Evolutionary conservation across 2,113 vertebrate genomes (phyloP).

Genomic region (Festucalex cinctus): DNA sequence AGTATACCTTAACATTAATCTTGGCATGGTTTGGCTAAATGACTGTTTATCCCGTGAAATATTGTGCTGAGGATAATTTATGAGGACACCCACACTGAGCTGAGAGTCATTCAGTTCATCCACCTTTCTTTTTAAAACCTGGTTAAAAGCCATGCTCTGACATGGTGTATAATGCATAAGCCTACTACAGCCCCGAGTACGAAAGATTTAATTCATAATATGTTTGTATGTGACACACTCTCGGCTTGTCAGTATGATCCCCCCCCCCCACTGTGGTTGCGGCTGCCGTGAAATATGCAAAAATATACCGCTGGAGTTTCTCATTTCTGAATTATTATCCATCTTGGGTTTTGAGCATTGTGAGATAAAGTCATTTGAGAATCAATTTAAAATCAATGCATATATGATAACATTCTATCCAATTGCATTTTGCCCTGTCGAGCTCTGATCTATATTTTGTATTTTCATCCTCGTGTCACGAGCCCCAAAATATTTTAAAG

Average conservation of each 20-base stretch:
- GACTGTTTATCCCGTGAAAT: slow-evolving; percentile 63
- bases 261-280: slow-evolving; percentile 27
- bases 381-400: slow-evolving; percentile 55
- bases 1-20: slow-evolving; percentile 56
- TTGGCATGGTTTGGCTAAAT: slow-evolving; percentile 63
- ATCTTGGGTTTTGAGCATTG: slow-evolving; percentile 43
- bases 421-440: slow-evolving; percentile 20
- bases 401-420: slow-evolving; percentile 44
- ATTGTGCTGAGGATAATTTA: slow-evolving; percentile 68
- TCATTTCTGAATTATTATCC: slow-evolving; percentile 51
- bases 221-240: slow-evolving; percentile 58
- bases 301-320: slow-evolving; percentile 47
- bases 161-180: slow-evolving; percentile 67
- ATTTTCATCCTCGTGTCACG: background rate
- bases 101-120: slow-evolving; percentile 66
- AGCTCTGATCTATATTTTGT: slow-evolving; percentile 6
- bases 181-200: slow-evolving; percentile 57
- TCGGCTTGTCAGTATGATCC: slow-evolving; percentile 60
- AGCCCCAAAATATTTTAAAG: background rate
- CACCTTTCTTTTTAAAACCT: slow-evolving; percentile 69
- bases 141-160: slow-evolving; percentile 65
- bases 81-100: slow-evolving; percentile 71
- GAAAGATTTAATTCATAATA: slow-evolving; percentile 60
- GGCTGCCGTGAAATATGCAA: slow-evolving; percentile 51
- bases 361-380: slow-evolving; percentile 25